Evolutionary conservation across 2,888 invertebrate genomes (phyloP).

Genomic region (Balanococcus diminutus): DNA sequence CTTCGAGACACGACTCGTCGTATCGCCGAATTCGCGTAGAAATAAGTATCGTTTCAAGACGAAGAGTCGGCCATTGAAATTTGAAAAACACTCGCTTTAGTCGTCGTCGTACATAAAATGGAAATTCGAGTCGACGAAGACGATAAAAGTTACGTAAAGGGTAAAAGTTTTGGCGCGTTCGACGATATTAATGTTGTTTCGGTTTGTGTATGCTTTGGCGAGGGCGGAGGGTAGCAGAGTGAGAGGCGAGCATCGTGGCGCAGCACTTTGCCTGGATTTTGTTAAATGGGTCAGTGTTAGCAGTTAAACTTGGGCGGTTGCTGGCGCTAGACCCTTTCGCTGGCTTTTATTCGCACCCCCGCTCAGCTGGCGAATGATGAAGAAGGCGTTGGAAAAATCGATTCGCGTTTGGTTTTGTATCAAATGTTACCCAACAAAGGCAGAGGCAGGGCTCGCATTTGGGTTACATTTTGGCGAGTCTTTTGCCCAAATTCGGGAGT

Average conservation of each 20-base stretch:
- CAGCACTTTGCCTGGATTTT: neutral
- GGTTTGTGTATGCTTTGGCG: neutral
- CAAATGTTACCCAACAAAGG: neutral
- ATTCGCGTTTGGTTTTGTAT: neutral
- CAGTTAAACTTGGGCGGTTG: neutral
- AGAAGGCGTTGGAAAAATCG: neutral
- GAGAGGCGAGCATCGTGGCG: neutral
- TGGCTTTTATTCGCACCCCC: too few species aligned
- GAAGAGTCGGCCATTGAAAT: too few species aligned
- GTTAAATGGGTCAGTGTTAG: constrained; percentile 24
- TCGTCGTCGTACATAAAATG: neutral
- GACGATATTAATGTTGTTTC: neutral
- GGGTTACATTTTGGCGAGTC: neutral
- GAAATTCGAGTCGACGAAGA: neutral
- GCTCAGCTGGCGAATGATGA: neutral
- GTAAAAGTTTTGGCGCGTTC: neutral
- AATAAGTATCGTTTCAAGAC: too few species aligned
- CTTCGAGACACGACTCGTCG: too few species aligned
- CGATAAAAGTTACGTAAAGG: neutral
- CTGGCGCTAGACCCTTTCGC: neutral
- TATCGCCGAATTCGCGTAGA: too few species aligned
- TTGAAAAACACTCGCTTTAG: too few species aligned
- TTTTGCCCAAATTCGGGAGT: too few species aligned
- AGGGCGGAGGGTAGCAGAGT: neutral
- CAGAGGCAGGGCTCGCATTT: neutral